Evolutionary conservation across 2,113 vertebrate genomes (phyloP), one percentile per base, ranked within the genome.

Genomic region (Porphyrio hochstetteri): DNA sequence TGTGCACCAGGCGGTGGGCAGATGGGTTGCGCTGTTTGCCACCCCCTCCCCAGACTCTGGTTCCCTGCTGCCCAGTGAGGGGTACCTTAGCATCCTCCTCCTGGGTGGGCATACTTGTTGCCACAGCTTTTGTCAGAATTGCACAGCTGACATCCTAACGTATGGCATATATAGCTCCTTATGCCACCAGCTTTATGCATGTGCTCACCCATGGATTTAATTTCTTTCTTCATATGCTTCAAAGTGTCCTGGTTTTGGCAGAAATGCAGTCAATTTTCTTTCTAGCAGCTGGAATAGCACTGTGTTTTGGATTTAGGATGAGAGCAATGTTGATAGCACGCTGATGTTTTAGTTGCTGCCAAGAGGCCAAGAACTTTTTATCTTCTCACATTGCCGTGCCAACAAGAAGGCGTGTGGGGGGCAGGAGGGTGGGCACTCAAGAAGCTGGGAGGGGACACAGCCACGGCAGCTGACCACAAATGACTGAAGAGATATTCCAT

Each of bases 1-100:
- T 29, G 14, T 4, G 23, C 0, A 0, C 4, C 0, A 1, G 19
- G 10, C 19, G 16, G 40, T 36, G 7, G 17, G 25, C 16, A 70
- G 14, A 35, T 2, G 20, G 20, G 11, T 35, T 50, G 14, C 25
- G 40, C 14, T 4, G 0, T 46, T 67, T 2, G 1, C 21, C 21
- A 36, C 8, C 13, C 13, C 1, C 10, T 70, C 3, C 13, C 11
- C 16, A 44, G 35, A 20, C 6, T 14, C 40, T 38, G n/a, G 19
- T 14, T 67, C 11, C 28, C 33, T 1, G 1, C 28, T 83, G 59
- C 44, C n/a, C 55, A 36, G 17, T 9, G 42, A 77, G 10, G 8
- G 21, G 15, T 40, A 11, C 44, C 24, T 63, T 13, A 64, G 21
- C 50, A 42, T 52, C 29, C 23, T 68, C 14, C n/a, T 78, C 48